phyloP scores from a whole-genome alignment of 2,113 vertebrate species.

The Myiopsitta monachus region DNA sequence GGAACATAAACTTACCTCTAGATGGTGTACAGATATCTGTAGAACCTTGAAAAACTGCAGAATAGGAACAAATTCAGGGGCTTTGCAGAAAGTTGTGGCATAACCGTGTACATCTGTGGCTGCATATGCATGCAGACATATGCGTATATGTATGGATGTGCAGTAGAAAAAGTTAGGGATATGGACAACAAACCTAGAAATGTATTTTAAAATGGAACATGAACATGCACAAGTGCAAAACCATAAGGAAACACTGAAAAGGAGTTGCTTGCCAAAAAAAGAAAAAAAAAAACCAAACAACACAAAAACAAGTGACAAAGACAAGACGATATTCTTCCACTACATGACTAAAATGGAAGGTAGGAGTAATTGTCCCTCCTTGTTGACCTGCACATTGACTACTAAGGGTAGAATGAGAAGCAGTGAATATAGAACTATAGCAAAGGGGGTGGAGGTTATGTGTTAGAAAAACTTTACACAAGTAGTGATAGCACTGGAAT shows the following conservation, averaged over 20 bases:
- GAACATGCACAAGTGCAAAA: neutral
- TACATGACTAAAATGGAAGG: neutral
- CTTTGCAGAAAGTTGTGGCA: neutral
- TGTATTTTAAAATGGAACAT: neutral
- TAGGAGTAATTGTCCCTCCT: neutral
- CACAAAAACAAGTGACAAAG: neutral
- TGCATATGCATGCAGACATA: neutral
- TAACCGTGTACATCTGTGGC: fast-evolving
- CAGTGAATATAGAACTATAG: neutral
- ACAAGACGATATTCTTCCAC: neutral
- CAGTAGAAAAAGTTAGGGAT: neutral
- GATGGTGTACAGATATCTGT: neutral
- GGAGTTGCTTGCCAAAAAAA: neutral
- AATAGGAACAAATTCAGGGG: neutral
- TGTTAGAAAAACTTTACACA: neutral
- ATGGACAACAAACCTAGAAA: neutral
- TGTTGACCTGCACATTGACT: neutral
- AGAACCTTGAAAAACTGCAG: neutral
- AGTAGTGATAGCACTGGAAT: neutral
- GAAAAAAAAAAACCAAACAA: neutral
- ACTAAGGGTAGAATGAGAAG: neutral
- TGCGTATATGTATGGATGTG: neutral
- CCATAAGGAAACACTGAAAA: neutral
- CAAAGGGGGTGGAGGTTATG: neutral
- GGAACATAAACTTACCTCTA: neutral